Evolutionary conservation across 2,113 vertebrate genomes (phyloP).

Genomic region (Todiramphus chloris): DNA sequence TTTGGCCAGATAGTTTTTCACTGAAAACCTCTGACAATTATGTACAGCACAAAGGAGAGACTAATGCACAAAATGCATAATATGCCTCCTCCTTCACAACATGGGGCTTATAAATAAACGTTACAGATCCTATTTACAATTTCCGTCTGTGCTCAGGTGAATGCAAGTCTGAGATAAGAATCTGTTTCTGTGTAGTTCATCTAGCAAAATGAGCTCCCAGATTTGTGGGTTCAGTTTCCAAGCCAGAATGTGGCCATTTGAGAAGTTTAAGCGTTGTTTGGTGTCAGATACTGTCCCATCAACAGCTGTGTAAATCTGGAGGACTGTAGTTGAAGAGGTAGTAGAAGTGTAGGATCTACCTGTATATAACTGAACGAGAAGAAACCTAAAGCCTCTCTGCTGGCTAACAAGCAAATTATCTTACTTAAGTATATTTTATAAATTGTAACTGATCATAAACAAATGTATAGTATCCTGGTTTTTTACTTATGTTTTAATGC

Average conservation of each 20-base stretch:
- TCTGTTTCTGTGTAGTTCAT: not conserved
- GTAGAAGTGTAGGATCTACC: not conserved
- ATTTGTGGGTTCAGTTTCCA: not conserved
- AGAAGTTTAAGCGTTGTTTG: not conserved
- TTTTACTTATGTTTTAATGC: not conserved
- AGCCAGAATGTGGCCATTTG: not conserved
- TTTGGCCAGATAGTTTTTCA: constrained; percentile 1
- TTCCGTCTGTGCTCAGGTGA: constrained; percentile 1
- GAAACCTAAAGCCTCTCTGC: not conserved
- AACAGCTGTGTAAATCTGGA: not conserved
- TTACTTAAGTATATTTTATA: not conserved
- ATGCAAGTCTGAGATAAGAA: not conserved
- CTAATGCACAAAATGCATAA: not conserved
- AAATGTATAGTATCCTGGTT: not conserved
- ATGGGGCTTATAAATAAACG: not conserved
- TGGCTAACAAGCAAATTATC: not conserved
- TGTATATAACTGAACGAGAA: not conserved
- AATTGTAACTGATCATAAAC: not conserved
- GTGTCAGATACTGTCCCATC: not conserved
- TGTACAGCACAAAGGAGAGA: not conserved
- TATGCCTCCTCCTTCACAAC: not conserved
- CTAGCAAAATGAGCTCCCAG: not conserved
- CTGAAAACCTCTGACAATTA: constrained; percentile 12
- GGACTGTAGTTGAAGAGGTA: not conserved
- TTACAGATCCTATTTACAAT: not conserved